These are phyloP conservation scores for Dendrolimus kikuchii DNA, from an alignment of 1,140 invertebrate genomes.

Conservation along the genomic window DNA sequence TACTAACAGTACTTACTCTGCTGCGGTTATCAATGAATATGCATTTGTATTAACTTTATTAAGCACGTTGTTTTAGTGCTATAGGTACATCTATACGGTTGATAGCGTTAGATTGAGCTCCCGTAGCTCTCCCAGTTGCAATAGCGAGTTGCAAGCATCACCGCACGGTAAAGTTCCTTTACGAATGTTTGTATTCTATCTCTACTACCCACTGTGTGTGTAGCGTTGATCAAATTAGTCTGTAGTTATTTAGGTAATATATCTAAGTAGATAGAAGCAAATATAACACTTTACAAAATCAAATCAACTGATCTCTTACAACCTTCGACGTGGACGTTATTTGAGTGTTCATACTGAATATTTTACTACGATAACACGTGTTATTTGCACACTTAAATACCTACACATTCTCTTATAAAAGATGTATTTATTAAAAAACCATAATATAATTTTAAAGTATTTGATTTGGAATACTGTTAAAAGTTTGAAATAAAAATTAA, in stretches of 20 bases:
- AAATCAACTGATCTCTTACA: neutral
- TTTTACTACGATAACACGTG: too few relatives aligned
- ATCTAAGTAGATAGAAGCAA: slow-evolving; percentile 20
- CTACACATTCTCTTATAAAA: too few relatives aligned
- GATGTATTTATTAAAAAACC: too few relatives aligned
- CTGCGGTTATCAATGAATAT: slow-evolving; percentile 13
- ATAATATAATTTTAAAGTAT: too few relatives aligned
- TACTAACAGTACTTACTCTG: neutral
- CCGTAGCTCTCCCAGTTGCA: slow-evolving; percentile 46
- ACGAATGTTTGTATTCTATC: slow-evolving; percentile 28
- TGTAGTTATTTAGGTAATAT: slow-evolving; percentile 20
- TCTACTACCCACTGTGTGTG: slow-evolving; percentile 17
- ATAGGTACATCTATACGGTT: slow-evolving; percentile 44
- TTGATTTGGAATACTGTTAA: too few relatives aligned
- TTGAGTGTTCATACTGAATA: too few relatives aligned
- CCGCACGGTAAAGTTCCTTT: slow-evolving; percentile 57
- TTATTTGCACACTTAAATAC: too few relatives aligned
- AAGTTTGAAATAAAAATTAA: too few relatives aligned
- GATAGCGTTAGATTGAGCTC: slow-evolving; percentile 51
- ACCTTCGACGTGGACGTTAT: too few relatives aligned
- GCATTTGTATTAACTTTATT: slow-evolving; percentile 45
- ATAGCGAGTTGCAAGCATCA: slow-evolving; percentile 53
- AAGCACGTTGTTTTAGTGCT: slow-evolving; percentile 50
- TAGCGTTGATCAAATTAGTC: slow-evolving; percentile 25
- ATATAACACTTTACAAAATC: neutral